Conservation (phyloP, 2,113 vertebrate genomes). For the Rhizomys pruinosus region DNA sequence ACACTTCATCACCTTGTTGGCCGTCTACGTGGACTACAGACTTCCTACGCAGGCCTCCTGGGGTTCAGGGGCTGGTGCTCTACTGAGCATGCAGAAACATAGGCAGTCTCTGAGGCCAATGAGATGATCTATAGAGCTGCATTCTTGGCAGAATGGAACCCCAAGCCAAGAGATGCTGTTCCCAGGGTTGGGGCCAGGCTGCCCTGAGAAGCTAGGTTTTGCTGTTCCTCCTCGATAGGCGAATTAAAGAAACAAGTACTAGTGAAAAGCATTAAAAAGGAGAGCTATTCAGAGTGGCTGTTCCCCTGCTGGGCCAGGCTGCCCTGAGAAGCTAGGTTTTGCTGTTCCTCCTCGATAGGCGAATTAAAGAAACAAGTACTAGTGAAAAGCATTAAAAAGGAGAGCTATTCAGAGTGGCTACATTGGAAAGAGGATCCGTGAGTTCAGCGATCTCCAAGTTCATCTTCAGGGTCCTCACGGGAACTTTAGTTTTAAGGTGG, state of each 20-base stretch:
- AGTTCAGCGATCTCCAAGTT: not conserved
- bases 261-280: not conserved
- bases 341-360: not conserved
- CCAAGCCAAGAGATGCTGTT: not conserved
- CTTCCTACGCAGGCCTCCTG: not conserved
- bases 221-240: not conserved
- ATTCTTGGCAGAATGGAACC: not conserved
- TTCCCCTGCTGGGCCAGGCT: not conserved
- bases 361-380: not conserved
- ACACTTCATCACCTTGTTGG: not conserved
- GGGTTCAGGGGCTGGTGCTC: too few relatives aligned
- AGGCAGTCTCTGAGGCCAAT: too few relatives aligned
- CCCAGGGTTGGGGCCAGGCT: not conserved
- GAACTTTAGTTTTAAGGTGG: not conserved
- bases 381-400: not conserved
- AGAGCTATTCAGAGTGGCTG: too few relatives aligned
- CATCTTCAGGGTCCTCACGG: not conserved
- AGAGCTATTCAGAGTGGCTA: too few relatives aligned
- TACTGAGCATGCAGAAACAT: not conserved
- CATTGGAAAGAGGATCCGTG: not conserved
- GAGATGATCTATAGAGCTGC: not conserved
- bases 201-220: not conserved
- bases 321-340: not conserved
- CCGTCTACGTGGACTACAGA: too few relatives aligned
- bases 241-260: not conserved